Evolutionary conservation across 2,797 vertebrate genomes (phyloP).

Genomic region (Clarias pachynema): DNA sequence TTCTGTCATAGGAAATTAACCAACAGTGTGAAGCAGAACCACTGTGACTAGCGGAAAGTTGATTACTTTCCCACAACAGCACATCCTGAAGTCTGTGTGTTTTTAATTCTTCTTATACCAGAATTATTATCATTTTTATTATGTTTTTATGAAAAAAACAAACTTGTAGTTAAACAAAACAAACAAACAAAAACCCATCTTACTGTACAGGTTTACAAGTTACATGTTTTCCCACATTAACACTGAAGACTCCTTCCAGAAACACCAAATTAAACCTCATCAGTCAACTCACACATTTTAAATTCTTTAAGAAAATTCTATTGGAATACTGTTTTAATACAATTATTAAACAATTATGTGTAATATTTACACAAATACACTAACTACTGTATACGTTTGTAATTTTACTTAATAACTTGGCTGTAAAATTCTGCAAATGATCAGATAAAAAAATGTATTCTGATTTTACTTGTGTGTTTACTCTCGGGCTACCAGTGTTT

Average conservation of each 20-base stretch:
- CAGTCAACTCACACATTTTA: background rate
- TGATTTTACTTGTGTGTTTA: conserved; percentile 27
- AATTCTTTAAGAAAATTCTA: background rate
- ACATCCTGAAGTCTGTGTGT: background rate
- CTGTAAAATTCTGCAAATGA: background rate
- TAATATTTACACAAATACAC: background rate
- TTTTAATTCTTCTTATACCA: background rate
- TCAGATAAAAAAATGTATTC: background rate
- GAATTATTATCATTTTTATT: background rate
- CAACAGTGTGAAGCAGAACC: too few relatives aligned
- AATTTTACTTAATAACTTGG: background rate
- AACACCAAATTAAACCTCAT: background rate
- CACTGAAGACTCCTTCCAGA: background rate
- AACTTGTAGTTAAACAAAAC: background rate
- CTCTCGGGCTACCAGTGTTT: conserved; percentile 53
- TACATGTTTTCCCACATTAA: background rate
- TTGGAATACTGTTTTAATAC: background rate
- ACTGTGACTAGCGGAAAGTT: too few relatives aligned
- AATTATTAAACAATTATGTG: too few relatives aligned
- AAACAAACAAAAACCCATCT: too few relatives aligned
- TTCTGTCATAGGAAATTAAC: too few relatives aligned
- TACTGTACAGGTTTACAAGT: background rate
- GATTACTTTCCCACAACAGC: background rate
- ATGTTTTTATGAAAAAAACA: too few relatives aligned
- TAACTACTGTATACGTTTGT: background rate